Evolutionary conservation across 1,140 invertebrate genomes (phyloP), one percentile per base, ranked within the genome.

Genomic region (Amyelois transitella): DNA sequence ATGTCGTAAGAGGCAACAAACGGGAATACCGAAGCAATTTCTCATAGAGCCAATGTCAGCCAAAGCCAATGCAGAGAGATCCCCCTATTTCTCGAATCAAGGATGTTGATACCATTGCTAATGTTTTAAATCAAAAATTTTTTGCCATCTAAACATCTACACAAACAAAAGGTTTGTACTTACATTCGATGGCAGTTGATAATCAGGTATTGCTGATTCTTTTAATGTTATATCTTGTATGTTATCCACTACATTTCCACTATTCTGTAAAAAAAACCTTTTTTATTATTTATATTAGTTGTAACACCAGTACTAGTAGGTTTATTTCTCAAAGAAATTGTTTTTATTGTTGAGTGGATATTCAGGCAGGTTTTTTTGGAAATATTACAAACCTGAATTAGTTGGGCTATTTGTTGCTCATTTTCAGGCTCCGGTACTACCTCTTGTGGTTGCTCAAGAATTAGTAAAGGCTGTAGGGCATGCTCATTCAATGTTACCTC

Each of bases 201-300:
- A 54, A 32, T 78, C 72, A 43, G 72, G 67, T 10, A 83, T 54
- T n/a, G 64, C 55, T 10, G 69, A 54, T 53, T 86, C 83, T 53
- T 66, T 77, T 25, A 86, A 17, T 14, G 83, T 86, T 50, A 86
- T 86, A 14, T 79, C 81, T 43, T 80, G 59, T 50, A 84, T 58
- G 47, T 72, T 69, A 8, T 61, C 58, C 4, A 86, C 81, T 4
- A 74, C 64, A 64, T 85, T 85, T 3, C 67, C 66, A 60, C 75
- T 82, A 22, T 54, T 73, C 81, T 85, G 62, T 48, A 72, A 70
- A 19, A 19, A 44, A 62, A 51, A 44, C 28, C 22, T 22, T 32
- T 6, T 32, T 6, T 32, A n/a, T n/a, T n/a, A n/a, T n/a, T n/a
- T n/a, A 38, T 38, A 38, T 12, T 6, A 28, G 5, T 28, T 6